These are phyloP conservation scores for Amphiprion ocellaris DNA, from an alignment of 2,113 vertebrate genomes.

Conservation along the genomic window DNA sequence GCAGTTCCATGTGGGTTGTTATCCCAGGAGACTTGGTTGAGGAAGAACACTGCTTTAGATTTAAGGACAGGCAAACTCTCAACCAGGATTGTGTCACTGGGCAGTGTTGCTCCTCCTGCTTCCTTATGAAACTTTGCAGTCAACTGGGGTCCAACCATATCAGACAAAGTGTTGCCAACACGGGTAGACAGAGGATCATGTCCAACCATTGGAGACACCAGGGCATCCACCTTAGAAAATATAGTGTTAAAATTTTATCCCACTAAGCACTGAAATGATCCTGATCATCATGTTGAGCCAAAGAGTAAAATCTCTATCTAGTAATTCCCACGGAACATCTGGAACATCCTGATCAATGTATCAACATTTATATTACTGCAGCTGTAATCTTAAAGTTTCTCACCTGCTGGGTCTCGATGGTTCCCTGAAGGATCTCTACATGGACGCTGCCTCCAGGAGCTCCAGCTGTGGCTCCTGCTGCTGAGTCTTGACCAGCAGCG, in stretches of 20 bases:
- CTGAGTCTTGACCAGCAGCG: background rate
- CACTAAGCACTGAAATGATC: background rate
- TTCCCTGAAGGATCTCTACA: slow-evolving; percentile 62
- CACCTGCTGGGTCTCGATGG: slow-evolving; percentile 72
- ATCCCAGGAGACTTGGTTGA: slow-evolving; percentile 66
- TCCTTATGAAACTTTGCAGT: slow-evolving; percentile 32
- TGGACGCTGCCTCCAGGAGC: slow-evolving; percentile 12
- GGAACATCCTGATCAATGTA: background rate
- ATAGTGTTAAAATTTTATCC: background rate
- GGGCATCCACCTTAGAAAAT: slow-evolving; percentile 62
- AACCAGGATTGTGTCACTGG: slow-evolving; percentile 58
- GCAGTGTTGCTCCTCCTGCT: slow-evolving; percentile 4
- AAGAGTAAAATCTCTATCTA: background rate
- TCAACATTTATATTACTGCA: no score
- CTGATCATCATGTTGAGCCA: background rate
- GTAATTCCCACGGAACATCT: background rate
- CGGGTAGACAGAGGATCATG: slow-evolving; percentile 53
- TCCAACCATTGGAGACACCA: slow-evolving; percentile 71
- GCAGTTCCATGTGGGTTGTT: slow-evolving; percentile 44
- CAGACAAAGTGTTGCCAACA: slow-evolving; percentile 46
- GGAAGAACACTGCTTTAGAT: slow-evolving; percentile 63
- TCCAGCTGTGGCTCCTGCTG: slow-evolving; percentile 10
- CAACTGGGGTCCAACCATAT: slow-evolving; percentile 45
- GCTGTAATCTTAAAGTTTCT: slow-evolving; percentile 3
- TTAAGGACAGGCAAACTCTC: slow-evolving; percentile 19